Evolutionary conservation across 35 echinoderm and acorn worm genomes (phyloP), one percentile per base, ranked within the genome.

Genomic region (Apostichopus californicus): DNA sequence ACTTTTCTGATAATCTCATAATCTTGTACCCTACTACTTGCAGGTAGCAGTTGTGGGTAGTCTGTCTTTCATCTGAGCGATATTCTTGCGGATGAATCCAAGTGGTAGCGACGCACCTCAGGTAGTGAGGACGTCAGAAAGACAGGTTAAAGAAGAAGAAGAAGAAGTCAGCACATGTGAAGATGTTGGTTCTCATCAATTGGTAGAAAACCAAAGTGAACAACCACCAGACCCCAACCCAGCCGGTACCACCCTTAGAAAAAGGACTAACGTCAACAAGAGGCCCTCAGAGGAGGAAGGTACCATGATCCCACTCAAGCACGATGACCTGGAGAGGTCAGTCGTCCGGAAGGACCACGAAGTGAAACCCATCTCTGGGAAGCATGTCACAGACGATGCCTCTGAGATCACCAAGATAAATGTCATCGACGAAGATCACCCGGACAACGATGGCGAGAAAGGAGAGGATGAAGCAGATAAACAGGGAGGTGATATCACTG

Each of bases 361-460:
- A 54, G 46, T 89, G 2, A 58, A 75, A 0, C 24, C 9, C 52
- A 17, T 89, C 64, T 89, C 86, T 0, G 86, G 68, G 13, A 89
- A 89, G 25, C 13, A 9, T 6, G 10, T 18, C 3, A 21, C 81
- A 11, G 68, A 89, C 5, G 63, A 89, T 72, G 63, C 53, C 68
- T 65, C 86, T 1, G 86, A 89, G 86, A 89, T 26, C 9, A 89
- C 86, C 46, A 89, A 89, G 72, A 53, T 89, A 21, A 72, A 7
- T 66, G 64, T 64, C 15, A 46, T 89, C 3, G 86, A 89, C 52
- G 86, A 89, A 64, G 86, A 89, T 22, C 86, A 89, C 64, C 86
- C 86, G 24, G 86, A 52, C 6, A 46, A 46, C 34, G 11, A 8
- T 3, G 23, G 46, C 2, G n/a, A 14, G 24, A 5, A 28, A 18